These are phyloP conservation scores for Crioceris asparagi DNA, from an alignment of 2,888 invertebrate genomes.

Conservation along the genomic window DNA sequence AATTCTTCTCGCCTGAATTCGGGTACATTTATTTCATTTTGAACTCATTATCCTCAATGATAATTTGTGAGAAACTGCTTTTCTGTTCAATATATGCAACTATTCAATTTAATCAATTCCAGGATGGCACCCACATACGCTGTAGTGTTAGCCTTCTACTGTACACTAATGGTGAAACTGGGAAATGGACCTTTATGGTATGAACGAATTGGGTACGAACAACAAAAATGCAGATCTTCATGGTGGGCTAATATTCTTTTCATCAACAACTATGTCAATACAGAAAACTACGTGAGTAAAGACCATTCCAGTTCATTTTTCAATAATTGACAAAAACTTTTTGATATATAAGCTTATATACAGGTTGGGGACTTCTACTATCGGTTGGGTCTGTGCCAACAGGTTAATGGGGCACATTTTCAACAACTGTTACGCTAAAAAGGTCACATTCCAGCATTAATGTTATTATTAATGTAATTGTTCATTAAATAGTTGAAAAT, in stretches of 20 bases:
- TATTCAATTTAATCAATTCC: slow-evolving; percentile 4
- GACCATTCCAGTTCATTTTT: slow-evolving; percentile 40
- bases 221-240: slow-evolving; percentile 40
- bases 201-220: slow-evolving; percentile 39
- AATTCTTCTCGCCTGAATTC: too few relatives aligned
- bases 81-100: neutral
- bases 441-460: too few relatives aligned
- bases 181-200: slow-evolving; percentile 66
- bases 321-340: too few relatives aligned
- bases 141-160: slow-evolving; percentile 56
- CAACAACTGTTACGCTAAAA: too few relatives aligned
- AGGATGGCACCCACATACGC: slow-evolving; percentile 63
- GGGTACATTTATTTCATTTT: too few relatives aligned
- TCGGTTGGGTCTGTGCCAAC: too few relatives aligned
- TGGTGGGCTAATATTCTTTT: slow-evolving; percentile 46
- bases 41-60: too few relatives aligned
- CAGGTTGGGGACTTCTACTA: too few relatives aligned
- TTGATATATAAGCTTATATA: too few relatives aligned
- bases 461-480: too few relatives aligned
- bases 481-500: too few relatives aligned
- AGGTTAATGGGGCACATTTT: too few relatives aligned
- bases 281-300: slow-evolving; percentile 45
- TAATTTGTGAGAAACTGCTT: neutral
- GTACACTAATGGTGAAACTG: slow-evolving; percentile 56
- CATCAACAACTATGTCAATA: slow-evolving; percentile 57